A percentile compares a stretch with the other conserved stretches of the same genome.
Conservation (phyloP, 2,888 invertebrate species). For the Creontiades dilutus region DNA sequence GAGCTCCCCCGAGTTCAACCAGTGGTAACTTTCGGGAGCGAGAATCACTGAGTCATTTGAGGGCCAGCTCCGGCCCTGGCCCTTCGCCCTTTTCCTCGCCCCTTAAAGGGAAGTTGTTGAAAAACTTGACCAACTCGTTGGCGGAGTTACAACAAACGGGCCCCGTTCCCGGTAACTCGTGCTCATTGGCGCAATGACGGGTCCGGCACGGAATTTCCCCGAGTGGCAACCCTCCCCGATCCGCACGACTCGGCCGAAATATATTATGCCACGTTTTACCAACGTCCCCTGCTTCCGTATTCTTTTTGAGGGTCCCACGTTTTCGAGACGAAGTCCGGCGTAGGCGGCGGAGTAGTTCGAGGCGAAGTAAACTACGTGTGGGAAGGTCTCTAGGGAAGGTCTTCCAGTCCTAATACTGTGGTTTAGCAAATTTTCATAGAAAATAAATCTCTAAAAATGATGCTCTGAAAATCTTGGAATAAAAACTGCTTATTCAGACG, state of each 20-base stretch:
- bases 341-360: no score
- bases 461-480: no score
- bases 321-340: neutral
- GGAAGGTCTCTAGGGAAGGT: no score
- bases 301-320: neutral
- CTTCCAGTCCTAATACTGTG: no score
- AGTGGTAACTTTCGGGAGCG: constrained; percentile 15
- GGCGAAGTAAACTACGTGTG: no score
- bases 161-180: constrained; percentile 13
- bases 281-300: neutral
- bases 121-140: constrained; percentile 57
- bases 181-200: constrained; percentile 59
- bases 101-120: constrained; percentile 15
- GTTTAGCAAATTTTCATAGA: no score
- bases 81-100: neutral
- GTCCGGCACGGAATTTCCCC: constrained; percentile 30
- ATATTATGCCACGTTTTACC: neutral
- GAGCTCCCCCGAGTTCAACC: constrained; percentile 1
- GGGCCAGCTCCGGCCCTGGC: neutral
- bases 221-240: constrained; percentile 1
- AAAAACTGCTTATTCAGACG: no score
- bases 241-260: neutral
- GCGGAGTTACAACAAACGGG: constrained; percentile 53
- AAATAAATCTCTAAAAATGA: no score
- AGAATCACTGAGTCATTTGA: neutral